phyloP scores from a whole-genome alignment of 2,113 vertebrate species.

The Leucopsar rothschildi region DNA sequence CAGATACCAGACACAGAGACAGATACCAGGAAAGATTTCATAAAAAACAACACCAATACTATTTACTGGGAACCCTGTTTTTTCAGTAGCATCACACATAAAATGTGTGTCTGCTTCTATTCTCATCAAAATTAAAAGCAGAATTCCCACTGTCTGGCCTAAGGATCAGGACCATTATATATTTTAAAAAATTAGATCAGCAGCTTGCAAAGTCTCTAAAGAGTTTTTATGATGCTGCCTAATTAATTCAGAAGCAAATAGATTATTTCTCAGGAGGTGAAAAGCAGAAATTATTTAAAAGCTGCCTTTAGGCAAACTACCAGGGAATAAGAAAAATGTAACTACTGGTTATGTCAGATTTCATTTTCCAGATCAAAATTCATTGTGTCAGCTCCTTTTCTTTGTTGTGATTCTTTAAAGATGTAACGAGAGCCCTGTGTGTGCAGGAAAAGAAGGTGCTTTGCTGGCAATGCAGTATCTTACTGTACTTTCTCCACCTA shows the following conservation, averaged over 20 bases:
- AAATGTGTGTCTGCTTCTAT: background rate
- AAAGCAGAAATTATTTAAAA: constrained; percentile 67
- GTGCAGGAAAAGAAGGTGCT: background rate
- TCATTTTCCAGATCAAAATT: constrained; percentile 59
- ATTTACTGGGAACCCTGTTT: background rate
- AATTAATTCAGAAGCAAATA: constrained; percentile 63
- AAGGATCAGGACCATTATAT: background rate
- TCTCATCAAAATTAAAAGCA: background rate
- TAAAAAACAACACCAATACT: background rate
- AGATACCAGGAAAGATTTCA: background rate
- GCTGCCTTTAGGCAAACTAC: constrained; percentile 64
- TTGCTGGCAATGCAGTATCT: background rate
- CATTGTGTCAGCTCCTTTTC: constrained; percentile 52
- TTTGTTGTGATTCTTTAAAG: constrained; percentile 25
- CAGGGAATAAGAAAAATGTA: constrained; percentile 63
- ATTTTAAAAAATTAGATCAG: constrained; percentile 21
- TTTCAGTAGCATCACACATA: background rate
- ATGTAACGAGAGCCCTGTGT: background rate
- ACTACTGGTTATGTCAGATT: constrained; percentile 68
- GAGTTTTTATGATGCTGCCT: constrained; percentile 41
- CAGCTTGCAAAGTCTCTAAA: constrained; percentile 28
- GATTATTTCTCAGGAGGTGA: constrained; percentile 58
- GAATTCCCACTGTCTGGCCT: background rate
- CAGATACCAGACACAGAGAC: background rate
- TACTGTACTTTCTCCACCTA: background rate